Base-by-base conservation (phyloP, 2,797 vertebrate species). In the Tiaroga cobitis region DNA sequence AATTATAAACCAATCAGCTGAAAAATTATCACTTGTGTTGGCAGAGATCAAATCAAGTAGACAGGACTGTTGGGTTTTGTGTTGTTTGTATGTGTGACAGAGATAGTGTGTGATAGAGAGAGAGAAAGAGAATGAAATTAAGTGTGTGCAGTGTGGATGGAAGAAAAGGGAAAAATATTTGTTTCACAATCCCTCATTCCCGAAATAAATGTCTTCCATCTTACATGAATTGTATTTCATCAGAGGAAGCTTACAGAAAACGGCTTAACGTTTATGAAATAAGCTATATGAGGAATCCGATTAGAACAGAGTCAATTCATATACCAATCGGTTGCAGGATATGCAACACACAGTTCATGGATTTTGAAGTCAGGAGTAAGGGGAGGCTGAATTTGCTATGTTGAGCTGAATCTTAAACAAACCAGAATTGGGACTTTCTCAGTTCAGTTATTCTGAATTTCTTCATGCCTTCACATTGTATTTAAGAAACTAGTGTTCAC, bases 21-120 rank as follows among this genome's bases (percentile, higher is more conserved):
- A 34, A 65, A 83, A 83, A 83, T 77, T 6, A 51, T 77, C 61
- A 76, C 82, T 77, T 65, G 18, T 68, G 41, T 26, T 76, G 37
- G 59, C 19, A 63, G 24, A 89, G 85, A 89, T 85, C 89, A 65
- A 88, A 80, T 43, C 84, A 67, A 69, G 43, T 34, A 70, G 43
- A 61, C 34, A 76, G 74, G 32, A 59, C 37, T 32, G 49, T 21
- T 39, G 24, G 81, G 19, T 34, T 49, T 83, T 24, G 21, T 15
- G 65, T 34, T 26, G 46, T 37, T 8, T 49, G 9, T 24, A 41
- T 67, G 72, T 26, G 37, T 75, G 51, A n/a, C 43, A 69, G 73
- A 81, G 65, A 32, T 19, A 51, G 59, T 67, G 39, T 19, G 59
- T 49, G 67, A 85, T 10, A 34, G 24, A n/a, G 19, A 79, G 59